Percentiles rank a stretch among this genome's conserved stretches.
Evolutionary conservation across 2,888 invertebrate species (phyloP).

Genomic region (Petrolisthes manimaculis): DNA sequence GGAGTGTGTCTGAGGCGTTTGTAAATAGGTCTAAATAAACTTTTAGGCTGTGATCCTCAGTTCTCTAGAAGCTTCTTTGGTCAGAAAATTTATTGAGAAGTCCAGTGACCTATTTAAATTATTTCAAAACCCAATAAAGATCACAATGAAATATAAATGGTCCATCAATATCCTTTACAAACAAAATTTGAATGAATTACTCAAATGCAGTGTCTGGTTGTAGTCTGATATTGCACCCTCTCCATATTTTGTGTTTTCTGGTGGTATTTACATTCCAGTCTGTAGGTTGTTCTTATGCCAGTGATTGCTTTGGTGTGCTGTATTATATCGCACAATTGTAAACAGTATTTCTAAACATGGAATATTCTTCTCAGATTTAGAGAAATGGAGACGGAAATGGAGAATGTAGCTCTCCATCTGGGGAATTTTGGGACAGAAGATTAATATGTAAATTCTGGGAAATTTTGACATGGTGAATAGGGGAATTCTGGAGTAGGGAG

Average conservation of each 20-base stretch:
- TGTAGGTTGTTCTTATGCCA: background rate
- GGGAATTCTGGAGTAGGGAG: too few species aligned
- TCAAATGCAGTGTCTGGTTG: background rate
- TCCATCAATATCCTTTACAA: background rate
- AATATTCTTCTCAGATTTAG: too few species aligned
- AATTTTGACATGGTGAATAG: too few species aligned
- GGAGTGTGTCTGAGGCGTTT: conserved; percentile 61
- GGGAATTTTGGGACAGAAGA: too few species aligned
- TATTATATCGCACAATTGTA: background rate
- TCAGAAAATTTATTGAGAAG: conserved; percentile 61
- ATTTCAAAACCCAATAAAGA: conserved; percentile 64
- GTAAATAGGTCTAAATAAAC: conserved; percentile 63
- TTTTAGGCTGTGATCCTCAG: conserved; percentile 65
- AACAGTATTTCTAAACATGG: too few species aligned
- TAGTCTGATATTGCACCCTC: background rate
- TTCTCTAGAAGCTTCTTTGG: conserved; percentile 65
- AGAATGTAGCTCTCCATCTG: too few species aligned
- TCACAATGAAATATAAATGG: conserved; percentile 48
- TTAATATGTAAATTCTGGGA: too few species aligned
- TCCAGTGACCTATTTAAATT: conserved; percentile 65
- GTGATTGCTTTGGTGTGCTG: background rate
- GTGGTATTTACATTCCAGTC: background rate
- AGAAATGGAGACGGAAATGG: too few species aligned
- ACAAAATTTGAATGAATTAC: conserved; percentile 10
- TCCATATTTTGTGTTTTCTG: too few species aligned